Evolutionary conservation across 2,888 invertebrate genomes (phyloP), one percentile per base, ranked within the genome.

Genomic region (Microplitis manilae): DNA sequence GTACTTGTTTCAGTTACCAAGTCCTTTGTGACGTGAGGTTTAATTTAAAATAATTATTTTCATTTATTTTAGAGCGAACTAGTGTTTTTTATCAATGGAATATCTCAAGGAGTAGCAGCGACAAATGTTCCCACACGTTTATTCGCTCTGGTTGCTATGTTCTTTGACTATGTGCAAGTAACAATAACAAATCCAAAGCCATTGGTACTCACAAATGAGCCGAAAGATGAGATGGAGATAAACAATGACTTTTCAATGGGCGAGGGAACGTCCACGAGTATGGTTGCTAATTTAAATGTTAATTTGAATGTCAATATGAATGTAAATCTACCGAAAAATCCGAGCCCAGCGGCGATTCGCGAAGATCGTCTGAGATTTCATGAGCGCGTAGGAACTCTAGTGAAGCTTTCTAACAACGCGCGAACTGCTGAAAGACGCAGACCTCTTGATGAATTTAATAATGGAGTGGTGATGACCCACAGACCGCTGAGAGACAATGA

Each of bases 391-490:
- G 98, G 98, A 0, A 94, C 95, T 13, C 91, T 98, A 79, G 96
- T 98, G 0, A 97, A 96, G 88, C 91, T 98, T 38, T 94, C 96
- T 0, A 94, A 94, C 82, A 95, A 95, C 85, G 94, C 95, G 79
- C 92, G 97, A 82, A 95, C 96, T 5, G 97, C 97, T 0, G 96
- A 97, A 88, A 92, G 98, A 78, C 93, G 96, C 75, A 92, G 97
- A 77, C 97, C 98, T 0, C 90, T 96, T 6, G 97, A 97, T 86
- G 98, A 98, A 90, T 98, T 98, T 89, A 98, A 98, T 89, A 97
- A 98, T 90, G 98, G 97, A 0, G 97, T 98, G 2, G 97, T 98
- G 1, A 97, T 98, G 96, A 98, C 97, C 1, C 96, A 97, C 86
- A 92, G 98, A 62, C 95, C 96, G 0, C 91, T 98, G 4, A 92